phyloP scores from a whole-genome alignment of 1,140 invertebrate genomes.

The Melanaphis sacchari region DNA sequence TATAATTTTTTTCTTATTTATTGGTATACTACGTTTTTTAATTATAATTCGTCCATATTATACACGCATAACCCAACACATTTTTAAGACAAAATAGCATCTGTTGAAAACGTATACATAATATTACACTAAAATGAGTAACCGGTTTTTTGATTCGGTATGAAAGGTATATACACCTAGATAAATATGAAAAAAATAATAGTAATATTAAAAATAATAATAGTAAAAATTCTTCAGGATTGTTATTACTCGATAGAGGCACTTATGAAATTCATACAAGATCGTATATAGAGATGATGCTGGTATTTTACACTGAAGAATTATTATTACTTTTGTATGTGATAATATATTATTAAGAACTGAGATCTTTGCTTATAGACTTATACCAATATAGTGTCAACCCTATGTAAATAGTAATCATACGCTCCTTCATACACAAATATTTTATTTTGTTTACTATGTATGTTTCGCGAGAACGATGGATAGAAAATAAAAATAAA shows the following conservation, averaged over 20 bases:
- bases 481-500: background rate
- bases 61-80: background rate
- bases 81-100: background rate
- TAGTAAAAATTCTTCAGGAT: background rate
- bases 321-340: background rate
- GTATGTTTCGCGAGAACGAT: background rate
- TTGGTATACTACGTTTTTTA: background rate
- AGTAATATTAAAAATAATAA: background rate
- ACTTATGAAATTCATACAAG: background rate
- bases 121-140: background rate
- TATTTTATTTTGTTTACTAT: background rate
- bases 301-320: background rate
- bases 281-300: background rate
- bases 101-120: background rate
- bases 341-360: background rate
- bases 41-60: background rate
- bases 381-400: background rate
- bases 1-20: background rate
- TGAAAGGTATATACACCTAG: background rate
- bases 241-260: background rate
- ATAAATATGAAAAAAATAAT: background rate
- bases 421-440: background rate
- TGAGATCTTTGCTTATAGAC: background rate
- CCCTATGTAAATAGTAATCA: background rate
- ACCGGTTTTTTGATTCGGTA: constrained; percentile 18